Evolutionary conservation across 2,113 vertebrate genomes (phyloP), one percentile per base, ranked within the genome.

Genomic region (Notarius quadriscutis): DNA sequence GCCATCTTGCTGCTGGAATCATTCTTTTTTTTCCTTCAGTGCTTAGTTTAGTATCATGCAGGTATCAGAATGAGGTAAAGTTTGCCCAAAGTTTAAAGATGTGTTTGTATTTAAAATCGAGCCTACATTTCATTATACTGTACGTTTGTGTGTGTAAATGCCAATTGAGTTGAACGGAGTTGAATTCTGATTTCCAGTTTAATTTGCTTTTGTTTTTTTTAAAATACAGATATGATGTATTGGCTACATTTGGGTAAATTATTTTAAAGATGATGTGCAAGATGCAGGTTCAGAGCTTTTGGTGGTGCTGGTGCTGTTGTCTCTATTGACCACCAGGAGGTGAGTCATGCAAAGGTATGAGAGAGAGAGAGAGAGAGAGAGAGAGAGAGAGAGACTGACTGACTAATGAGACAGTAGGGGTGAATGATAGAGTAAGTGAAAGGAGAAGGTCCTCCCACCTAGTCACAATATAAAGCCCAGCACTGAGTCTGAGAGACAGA

Each of bases 291-390:
- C 30, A 71, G 30, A 50, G 17, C 18, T 62, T 18, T 4, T 25
- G 20, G 5, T 60, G 22, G 25, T 67, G 4, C 17, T 10, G 58
- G 67, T 89, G 90, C 48, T 84, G 86, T 86, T 90, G 25, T 53
- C 72, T 22, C 7, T n/a, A 17, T 20, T 90, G 83, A 25, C 88
- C 90, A 90, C 79, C 57, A 89, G 90, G 86, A 80, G 90, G 87
- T 87, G 88, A 87, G 25, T 51, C 11, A 62, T 48, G 77, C 22
- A 57, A 60, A 55, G n/a, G n/a, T 60, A 57, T 71, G 62, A 51
- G 50, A 41, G 58, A 58, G 83, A 30, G 75, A 22, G 25, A 48
- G 84, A 78, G 80, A 85, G 71, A 85, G 83, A 79, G 83, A 84
- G 84, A 74, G 71, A 72, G 67, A 86, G 87, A 77, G 71, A 77